Percentiles rank a stretch among this genome's conserved stretches.
phyloP scores from a whole-genome alignment of 1,140 invertebrate genomes.

The Mizuhopecten yessoensis region DNA sequence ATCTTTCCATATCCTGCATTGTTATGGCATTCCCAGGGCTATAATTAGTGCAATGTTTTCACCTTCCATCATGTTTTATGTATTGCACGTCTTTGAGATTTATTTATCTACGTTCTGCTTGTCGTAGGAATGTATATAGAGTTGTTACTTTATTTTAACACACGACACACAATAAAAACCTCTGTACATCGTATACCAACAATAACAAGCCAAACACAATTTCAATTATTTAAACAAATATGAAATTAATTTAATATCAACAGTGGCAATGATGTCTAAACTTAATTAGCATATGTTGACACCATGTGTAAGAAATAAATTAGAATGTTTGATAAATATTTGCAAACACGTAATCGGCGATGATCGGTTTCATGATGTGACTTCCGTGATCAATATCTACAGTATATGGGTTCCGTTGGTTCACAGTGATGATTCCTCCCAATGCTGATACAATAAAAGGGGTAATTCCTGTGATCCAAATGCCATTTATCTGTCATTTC shows the following conservation, averaged over 20 bases:
- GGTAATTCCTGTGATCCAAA: neutral
- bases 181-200: neutral
- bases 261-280: constrained; percentile 38
- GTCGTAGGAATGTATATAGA: too few relatives aligned
- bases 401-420: neutral
- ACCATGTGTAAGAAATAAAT: constrained; percentile 39
- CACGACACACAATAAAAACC: too few relatives aligned
- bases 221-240: constrained; percentile 36
- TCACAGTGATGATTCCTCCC: neutral
- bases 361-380: neutral
- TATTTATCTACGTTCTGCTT: too few relatives aligned
- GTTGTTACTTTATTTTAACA: too few relatives aligned
- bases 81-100: too few relatives aligned
- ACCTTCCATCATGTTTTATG: too few relatives aligned
- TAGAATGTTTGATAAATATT: constrained; percentile 40
- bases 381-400: neutral
- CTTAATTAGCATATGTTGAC: constrained; percentile 28
- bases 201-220: neutral
- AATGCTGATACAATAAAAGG: neutral
- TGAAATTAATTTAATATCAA: constrained; percentile 39
- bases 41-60: too few relatives aligned
- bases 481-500: constrained; percentile 12
- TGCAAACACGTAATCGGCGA: neutral
- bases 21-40: too few relatives aligned
- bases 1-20: too few relatives aligned